phyloP scores from a whole-genome alignment of 1,140 invertebrate species.

The Diuraphis noxia region DNA sequence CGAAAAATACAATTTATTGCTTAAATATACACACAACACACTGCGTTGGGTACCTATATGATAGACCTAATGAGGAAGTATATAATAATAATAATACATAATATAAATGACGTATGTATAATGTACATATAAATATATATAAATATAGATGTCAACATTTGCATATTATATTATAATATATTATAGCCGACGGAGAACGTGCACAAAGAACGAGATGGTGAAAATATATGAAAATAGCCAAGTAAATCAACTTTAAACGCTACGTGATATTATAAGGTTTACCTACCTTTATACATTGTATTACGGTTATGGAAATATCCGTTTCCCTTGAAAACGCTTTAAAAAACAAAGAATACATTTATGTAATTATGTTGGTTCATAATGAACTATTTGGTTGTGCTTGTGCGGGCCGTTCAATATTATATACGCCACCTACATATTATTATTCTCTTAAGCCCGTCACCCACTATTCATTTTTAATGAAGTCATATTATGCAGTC shows the following conservation, averaged over 20 bases:
- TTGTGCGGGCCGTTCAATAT: neutral
- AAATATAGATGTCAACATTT: neutral
- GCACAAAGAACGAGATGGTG: neutral
- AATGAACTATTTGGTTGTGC: neutral
- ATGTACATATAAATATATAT: neutral
- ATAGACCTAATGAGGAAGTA: neutral
- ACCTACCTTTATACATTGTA: neutral
- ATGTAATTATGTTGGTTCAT: neutral
- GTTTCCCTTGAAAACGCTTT: neutral
- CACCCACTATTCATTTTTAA: neutral
- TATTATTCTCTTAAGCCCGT: neutral
- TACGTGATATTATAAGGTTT: neutral
- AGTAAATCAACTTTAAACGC: neutral
- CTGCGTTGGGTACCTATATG: neutral
- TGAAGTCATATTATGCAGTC: neutral
- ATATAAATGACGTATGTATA: neutral
- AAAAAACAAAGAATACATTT: neutral
- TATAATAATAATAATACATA: neutral
- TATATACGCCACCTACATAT: neutral
- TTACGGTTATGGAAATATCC: neutral
- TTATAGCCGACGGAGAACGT: neutral
- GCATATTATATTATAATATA: neutral
- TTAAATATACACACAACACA: neutral
- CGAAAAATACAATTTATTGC: constrained; percentile 22
- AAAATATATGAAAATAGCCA: neutral